A percentile compares a stretch with the other conserved stretches of the same genome.
Evolutionary conservation across 2,888 invertebrate genomes (phyloP).

Genomic region (Agrilus cyanescens): DNA sequence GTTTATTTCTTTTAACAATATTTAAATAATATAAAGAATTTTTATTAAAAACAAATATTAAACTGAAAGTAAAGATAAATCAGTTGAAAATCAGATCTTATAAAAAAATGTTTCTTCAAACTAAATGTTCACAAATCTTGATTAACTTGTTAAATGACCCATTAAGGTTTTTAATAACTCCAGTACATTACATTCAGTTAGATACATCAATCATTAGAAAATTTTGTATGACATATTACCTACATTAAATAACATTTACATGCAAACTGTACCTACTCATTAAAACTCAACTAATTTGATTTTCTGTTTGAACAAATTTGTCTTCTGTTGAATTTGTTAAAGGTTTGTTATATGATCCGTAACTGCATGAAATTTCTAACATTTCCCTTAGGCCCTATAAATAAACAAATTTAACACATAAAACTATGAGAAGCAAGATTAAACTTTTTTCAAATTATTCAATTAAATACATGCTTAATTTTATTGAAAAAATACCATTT

Average conservation of each 20-base stretch:
- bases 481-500: no score
- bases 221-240: no score
- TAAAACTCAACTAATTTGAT: no score
- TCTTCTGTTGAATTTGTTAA: slow-evolving; percentile 46
- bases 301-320: slow-evolving; percentile 65
- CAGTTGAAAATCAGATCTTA: neutral
- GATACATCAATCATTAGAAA: no score
- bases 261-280: no score
- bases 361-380: slow-evolving; percentile 66
- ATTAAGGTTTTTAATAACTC: no score
- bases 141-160: no score
- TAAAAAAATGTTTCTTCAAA: no score
- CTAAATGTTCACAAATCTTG: no score
- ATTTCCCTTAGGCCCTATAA: slow-evolving; percentile 70
- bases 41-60: slow-evolving; percentile 1
- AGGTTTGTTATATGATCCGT: slow-evolving; percentile 45
- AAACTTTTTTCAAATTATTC: neutral
- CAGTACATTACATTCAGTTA: no score
- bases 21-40: slow-evolving; percentile 1
- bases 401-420: slow-evolving; percentile 8
- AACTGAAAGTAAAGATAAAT: slow-evolving; percentile 2
- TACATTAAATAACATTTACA: no score
- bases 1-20: slow-evolving; percentile 2
- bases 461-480: no score
- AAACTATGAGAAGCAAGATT: neutral